These are phyloP conservation scores for Halesus radiatus DNA, from an alignment of 1,140 invertebrate genomes.

Conservation along the genomic window DNA sequence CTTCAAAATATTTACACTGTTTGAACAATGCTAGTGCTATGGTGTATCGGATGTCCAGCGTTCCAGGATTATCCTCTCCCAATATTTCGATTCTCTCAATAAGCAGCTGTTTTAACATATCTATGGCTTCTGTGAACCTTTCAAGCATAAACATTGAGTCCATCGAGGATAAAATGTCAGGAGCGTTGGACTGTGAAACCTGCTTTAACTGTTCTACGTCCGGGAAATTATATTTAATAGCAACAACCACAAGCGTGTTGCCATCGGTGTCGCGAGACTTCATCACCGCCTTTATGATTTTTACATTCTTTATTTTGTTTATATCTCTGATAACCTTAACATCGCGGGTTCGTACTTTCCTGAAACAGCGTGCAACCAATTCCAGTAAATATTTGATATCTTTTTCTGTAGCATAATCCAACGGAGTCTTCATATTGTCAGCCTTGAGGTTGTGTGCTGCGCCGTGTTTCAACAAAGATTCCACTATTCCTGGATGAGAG, in stretches of 20 bases:
- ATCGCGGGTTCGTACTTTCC: background rate
- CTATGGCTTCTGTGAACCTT: background rate
- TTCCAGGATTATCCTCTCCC: constrained; percentile 6
- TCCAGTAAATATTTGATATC: background rate
- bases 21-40: background rate
- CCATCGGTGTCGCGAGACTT: too few species aligned
- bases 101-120: background rate
- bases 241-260: too few species aligned
- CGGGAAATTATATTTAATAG: background rate
- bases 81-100: constrained; percentile 10
- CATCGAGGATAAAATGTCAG: background rate
- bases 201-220: constrained; percentile 1
- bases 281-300: too few species aligned
- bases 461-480: background rate
- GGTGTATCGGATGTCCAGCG: background rate
- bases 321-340: too few species aligned
- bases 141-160: background rate
- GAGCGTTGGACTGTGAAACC: background rate
- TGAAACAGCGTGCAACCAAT: background rate
- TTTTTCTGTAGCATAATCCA: too few species aligned
- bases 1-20: constrained; percentile 25
- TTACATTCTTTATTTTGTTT: too few species aligned
- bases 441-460: too few species aligned
- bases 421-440: too few species aligned
- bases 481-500: background rate